These are phyloP conservation scores for Thecophora atra DNA, from an alignment of 2,888 invertebrate genomes.

Conservation along the genomic window DNA sequence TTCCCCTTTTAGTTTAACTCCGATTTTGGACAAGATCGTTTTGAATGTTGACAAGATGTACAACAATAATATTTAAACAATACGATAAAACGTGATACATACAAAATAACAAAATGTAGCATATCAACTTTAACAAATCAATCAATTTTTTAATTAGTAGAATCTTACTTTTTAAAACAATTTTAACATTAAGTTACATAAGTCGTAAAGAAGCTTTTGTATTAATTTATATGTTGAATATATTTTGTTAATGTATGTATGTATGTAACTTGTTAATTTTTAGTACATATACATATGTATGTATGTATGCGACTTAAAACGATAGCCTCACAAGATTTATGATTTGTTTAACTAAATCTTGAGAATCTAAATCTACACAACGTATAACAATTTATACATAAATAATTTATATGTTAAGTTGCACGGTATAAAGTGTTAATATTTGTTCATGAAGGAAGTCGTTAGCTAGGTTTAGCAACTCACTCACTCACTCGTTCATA, in stretches of 20 bases:
- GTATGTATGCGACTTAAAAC: constrained; percentile 20
- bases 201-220: constrained; percentile 22
- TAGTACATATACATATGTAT: constrained; percentile 3
- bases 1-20: too few relatives aligned
- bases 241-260: constrained; percentile 4
- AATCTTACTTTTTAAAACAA: constrained; percentile 13
- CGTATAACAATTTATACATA: constrained; percentile 31
- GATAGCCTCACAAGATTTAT: constrained; percentile 37
- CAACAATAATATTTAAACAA: neutral
- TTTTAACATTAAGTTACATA: constrained; percentile 11
- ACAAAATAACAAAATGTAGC: constrained; percentile 10
- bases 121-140: neutral
- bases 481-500: constrained; percentile 57
- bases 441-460: constrained; percentile 31
- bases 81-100: neutral
- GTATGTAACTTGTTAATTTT: constrained; percentile 17
- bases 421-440: constrained; percentile 26
- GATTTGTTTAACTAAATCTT: constrained; percentile 30
- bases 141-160: constrained; percentile 9
- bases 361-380: constrained; percentile 33
- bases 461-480: constrained; percentile 22
- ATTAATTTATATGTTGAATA: constrained; percentile 17
- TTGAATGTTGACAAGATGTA: neutral
- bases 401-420: constrained; percentile 31
- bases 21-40: neutral